Evolutionary conservation across 92 coral and sea anemone genomes (phyloP), one percentile per base, ranked within the genome.

Genomic region (Umimayanthus chanpuru): DNA sequence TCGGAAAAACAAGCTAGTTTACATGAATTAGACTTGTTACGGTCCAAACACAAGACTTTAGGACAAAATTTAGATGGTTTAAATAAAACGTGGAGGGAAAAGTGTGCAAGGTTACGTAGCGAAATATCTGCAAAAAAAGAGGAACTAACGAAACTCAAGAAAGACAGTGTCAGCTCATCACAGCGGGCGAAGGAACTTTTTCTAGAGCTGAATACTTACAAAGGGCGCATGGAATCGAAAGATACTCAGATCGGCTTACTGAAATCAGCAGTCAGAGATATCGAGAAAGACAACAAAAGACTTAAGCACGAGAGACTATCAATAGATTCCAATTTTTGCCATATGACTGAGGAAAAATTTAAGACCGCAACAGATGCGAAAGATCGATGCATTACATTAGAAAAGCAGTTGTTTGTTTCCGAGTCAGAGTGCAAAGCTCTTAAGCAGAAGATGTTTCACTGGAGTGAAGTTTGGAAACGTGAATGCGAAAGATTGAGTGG

Each of bases 401-500:
- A 83, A 26, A 71, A 83, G 5, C 87, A 43, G 29, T 26, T 83
- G 39, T 29, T 50, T 43, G 47, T 56, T 83, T 15, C 66, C 23
- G 49, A 83, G 77, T 70, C 87, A 16, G 44, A 83, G 11, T 83
- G 65, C 44, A 83, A 71, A 44, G 16, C 77, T 70, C 87, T 83
- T 49, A 83, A 83, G 20, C 67, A 70, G 40, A 66, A 83, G n/a
- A 83, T 83, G 78, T 2, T 68, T 83, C 26, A 71, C 43, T 83
- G 87, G 87, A 83, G 87, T 71, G 87, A 83, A 18, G 76, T 83
- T 38, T 83, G 87, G 87, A 83, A 83, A 36, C 3, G 87, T 29
- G 87, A 83, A 72, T 83, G 87, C 40, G 3, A 83, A 83, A 70
- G 40, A 7, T 72, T 83, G 8, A 70, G 76, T 16, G 77, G 70